These are phyloP conservation scores for Siniperca obscura DNA, from an alignment of 2,797 vertebrate species.

Conservation along the genomic window DNA sequence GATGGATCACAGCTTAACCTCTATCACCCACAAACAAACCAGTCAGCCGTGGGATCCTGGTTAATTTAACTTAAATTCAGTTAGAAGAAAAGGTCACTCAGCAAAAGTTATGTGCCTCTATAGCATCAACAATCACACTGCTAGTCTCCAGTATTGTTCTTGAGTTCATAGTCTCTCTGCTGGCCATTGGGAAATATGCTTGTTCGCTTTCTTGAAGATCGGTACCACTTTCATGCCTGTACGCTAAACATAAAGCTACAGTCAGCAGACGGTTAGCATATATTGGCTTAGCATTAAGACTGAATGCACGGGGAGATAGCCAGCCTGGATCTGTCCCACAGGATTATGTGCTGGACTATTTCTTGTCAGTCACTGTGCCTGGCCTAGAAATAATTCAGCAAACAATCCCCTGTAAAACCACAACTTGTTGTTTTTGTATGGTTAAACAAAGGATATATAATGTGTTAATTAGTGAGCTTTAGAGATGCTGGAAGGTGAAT, in stretches of 20 bases:
- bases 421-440: not conserved
- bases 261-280: not conserved
- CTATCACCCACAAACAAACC: conserved; percentile 57
- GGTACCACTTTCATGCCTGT: not conserved
- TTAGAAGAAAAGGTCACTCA: conserved; percentile 59
- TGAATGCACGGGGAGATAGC: not conserved
- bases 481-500: not conserved
- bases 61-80: conserved; percentile 62
- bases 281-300: not conserved
- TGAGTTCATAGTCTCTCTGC: not conserved
- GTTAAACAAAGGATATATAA: not conserved
- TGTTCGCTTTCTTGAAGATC: not conserved
- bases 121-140: conserved; percentile 16
- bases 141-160: conserved; percentile 24
- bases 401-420: not conserved
- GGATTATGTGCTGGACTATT: not conserved
- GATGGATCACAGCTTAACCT: conserved; percentile 60
- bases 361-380: not conserved
- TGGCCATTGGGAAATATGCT: not conserved
- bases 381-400: not conserved
- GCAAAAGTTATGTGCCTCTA: conserved; percentile 24
- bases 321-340: not conserved
- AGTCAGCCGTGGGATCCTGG: conserved; percentile 43
- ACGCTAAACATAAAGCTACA: not conserved
- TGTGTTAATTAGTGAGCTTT: not conserved